A percentile compares a stretch with the other conserved stretches of the same genome.
These are phyloP conservation scores for Drosophila paranaensis DNA, from an alignment of 2,888 invertebrate species.

Conservation along the genomic window DNA sequence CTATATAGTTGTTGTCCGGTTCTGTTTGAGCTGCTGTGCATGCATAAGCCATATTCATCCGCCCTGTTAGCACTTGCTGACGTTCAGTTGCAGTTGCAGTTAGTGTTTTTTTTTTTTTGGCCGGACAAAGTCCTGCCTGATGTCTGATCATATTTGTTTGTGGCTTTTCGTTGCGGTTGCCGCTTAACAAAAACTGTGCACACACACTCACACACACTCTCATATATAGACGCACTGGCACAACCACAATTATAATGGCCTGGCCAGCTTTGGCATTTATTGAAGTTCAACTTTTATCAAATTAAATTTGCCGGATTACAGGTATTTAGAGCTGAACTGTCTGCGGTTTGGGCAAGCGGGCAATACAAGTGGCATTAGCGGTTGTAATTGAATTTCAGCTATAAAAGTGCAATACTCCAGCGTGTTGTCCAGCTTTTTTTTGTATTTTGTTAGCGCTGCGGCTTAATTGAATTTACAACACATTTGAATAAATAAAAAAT, in stretches of 20 bases:
- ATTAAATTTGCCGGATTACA: conserved; percentile 79
- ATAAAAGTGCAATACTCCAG: conserved; percentile 30
- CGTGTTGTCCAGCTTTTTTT: conserved; percentile 4
- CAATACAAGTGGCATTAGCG: conserved; percentile 78
- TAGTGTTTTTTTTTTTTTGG: conserved; percentile 9
- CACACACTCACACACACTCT: conserved; percentile 14
- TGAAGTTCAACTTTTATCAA: conserved; percentile 78
- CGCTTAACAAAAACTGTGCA: conserved; percentile 62
- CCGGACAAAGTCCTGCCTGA: conserved; percentile 50
- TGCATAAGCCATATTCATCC: conserved; percentile 64
- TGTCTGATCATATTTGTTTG: conserved; percentile 79
- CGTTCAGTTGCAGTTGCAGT: conserved; percentile 11
- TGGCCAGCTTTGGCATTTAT: conserved; percentile 64
- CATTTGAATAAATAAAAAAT: conserved; percentile 48
- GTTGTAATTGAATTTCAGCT: conserved; percentile 77
- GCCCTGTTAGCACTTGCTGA: conserved; percentile 55
- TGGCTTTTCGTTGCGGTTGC: conserved; percentile 66
- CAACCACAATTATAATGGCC: conserved; percentile 72
- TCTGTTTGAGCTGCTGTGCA: conserved; percentile 20
- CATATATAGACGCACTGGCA: not conserved
- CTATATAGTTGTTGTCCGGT: conserved; percentile 17
- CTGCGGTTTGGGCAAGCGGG: conserved; percentile 56
- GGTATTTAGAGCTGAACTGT: conserved; percentile 77
- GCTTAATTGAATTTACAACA: conserved; percentile 66
- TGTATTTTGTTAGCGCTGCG: conserved; percentile 24